Conservation (phyloP, 2,113 vertebrate species). For the Tauraco erythrolophus region DNA sequence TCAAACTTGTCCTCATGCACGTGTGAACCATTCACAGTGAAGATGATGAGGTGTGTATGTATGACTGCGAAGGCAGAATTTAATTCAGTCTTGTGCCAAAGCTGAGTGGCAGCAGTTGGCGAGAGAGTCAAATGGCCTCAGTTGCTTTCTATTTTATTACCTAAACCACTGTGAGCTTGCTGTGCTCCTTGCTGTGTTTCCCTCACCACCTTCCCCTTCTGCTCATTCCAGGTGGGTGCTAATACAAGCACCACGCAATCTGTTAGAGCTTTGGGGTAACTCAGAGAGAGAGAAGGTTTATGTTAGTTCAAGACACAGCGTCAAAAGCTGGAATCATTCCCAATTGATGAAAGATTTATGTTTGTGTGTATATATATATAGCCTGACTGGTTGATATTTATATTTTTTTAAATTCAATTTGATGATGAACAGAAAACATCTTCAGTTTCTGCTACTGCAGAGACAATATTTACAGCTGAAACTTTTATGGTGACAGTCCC, state of each 20-base stretch:
- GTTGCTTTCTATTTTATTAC: background rate
- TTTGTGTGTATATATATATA: background rate
- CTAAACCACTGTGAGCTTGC: background rate
- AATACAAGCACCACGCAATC: background rate
- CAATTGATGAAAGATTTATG: background rate
- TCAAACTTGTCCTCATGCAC: background rate
- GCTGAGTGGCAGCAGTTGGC: background rate
- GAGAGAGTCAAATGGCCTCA: background rate
- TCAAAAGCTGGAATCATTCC: background rate
- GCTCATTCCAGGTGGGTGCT: background rate
- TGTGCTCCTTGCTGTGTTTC: background rate
- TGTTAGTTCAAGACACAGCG: background rate
- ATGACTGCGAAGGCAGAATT: background rate
- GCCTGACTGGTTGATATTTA: background rate
- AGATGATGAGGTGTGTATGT: background rate
- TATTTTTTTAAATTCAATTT: background rate
- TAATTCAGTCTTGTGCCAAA: background rate
- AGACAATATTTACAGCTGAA: slow-evolving; percentile 16
- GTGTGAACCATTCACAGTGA: background rate
- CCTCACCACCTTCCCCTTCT: background rate
- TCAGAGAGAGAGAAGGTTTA: background rate
- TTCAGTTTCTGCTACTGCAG: background rate
- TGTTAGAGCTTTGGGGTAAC: background rate
- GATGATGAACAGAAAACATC: background rate
- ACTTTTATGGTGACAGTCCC: background rate